Conservation (phyloP, 2,888 invertebrate genomes). For the Leptinotarsa peninsularis region DNA sequence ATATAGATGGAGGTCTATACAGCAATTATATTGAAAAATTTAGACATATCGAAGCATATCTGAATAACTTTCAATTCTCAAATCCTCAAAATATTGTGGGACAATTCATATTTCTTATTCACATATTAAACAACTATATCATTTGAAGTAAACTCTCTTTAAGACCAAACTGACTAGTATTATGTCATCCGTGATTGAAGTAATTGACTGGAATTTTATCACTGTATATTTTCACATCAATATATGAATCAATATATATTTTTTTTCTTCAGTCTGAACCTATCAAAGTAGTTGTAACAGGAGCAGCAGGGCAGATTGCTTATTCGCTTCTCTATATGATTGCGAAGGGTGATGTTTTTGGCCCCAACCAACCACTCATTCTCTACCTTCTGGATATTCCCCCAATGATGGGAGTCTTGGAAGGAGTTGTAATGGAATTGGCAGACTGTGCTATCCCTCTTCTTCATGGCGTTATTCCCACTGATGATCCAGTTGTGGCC, state of each 20-base stretch:
- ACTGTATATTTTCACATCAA: too few relatives aligned
- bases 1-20: too few relatives aligned
- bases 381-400: constrained; percentile 95
- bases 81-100: too few relatives aligned
- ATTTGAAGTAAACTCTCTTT: too few relatives aligned
- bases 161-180: too few relatives aligned
- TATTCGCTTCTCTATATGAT: constrained; percentile 96
- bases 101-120: too few relatives aligned
- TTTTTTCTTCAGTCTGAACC: constrained; percentile 77
- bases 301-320: constrained; percentile 99
- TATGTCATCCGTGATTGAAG: too few relatives aligned
- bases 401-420: constrained; percentile 95
- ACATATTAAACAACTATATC: too few relatives aligned
- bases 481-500: constrained; percentile 89
- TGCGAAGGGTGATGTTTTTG: constrained; percentile 96
- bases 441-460: constrained; percentile 95
- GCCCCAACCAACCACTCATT: constrained; percentile 85
- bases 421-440: constrained; percentile 98
- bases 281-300: constrained; percentile 94
- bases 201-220: too few relatives aligned
- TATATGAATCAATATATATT: not conserved
- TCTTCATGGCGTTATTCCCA: constrained; percentile 85
- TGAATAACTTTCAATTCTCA: too few relatives aligned
- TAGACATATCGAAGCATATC: too few relatives aligned
- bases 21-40: too few relatives aligned